Percentiles rank a stretch among this genome's conserved stretches.
phyloP scores from a whole-genome alignment of 2,888 invertebrate species.

The Noctua janthe region DNA sequence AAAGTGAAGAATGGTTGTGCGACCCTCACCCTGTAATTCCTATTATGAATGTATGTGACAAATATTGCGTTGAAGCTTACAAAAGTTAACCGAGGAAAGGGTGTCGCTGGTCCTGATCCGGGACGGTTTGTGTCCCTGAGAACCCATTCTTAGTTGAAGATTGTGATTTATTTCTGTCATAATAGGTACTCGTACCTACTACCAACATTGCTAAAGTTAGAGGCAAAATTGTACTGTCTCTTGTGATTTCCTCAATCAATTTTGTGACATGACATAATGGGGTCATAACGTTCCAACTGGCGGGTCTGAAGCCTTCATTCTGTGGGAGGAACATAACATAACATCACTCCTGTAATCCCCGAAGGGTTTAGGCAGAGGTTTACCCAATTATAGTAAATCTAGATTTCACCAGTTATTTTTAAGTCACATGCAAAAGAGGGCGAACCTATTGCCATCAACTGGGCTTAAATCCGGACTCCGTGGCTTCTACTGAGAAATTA shows the following conservation, averaged over 20 bases:
- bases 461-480: background rate
- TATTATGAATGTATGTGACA: constrained; percentile 5
- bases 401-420: background rate
- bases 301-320: background rate
- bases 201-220: background rate
- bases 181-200: background rate
- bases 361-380: background rate
- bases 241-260: background rate
- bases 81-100: constrained; percentile 30
- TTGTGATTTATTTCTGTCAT: constrained; percentile 16
- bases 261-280: background rate
- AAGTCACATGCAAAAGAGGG: too few relatives aligned
- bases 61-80: constrained; percentile 17
- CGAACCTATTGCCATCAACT: background rate
- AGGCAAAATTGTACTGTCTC: background rate
- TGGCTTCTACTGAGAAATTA: too few relatives aligned
- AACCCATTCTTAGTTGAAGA: background rate
- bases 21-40: constrained; percentile 9
- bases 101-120: constrained; percentile 1
- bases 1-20: constrained; percentile 25
- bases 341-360: background rate
- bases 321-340: background rate
- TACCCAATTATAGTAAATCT: background rate
- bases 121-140: constrained; percentile 17
- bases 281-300: background rate